phyloP scores from a whole-genome alignment of 2,797 vertebrate genomes.

The Bradypodion ventrale region DNA sequence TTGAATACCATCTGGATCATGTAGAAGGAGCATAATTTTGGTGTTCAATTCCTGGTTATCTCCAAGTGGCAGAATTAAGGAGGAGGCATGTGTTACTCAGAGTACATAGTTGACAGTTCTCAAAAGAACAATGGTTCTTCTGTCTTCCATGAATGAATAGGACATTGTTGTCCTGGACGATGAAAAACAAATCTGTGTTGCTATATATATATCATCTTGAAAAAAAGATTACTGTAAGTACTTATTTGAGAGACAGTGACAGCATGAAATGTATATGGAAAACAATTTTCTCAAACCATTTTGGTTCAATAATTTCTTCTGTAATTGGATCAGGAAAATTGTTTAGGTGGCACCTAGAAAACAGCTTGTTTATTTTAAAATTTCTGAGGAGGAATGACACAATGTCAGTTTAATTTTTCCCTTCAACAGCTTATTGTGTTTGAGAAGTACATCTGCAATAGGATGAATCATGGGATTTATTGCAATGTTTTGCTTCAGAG shows the following conservation, averaged over 20 bases:
- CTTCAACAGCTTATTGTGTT: neutral
- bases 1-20: neutral
- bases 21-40: neutral
- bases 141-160: neutral
- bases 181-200: neutral
- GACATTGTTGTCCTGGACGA: neutral
- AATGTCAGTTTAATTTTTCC: constrained; percentile 8
- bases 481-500: neutral
- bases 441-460: neutral
- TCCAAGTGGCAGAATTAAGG: no score
- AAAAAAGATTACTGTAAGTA: neutral
- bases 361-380: neutral
- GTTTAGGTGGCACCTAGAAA: neutral
- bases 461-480: constrained; percentile 2
- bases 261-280: neutral
- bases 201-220: neutral
- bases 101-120: neutral
- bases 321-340: neutral
- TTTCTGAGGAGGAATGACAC: constrained; percentile 9
- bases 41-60: neutral
- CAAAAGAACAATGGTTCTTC: neutral
- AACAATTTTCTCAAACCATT: constrained; percentile 5
- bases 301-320: neutral
- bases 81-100: neutral
- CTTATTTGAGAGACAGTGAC: neutral